Conservation (phyloP, 2,797 vertebrate species). For the Premnoplex brunnescens region DNA sequence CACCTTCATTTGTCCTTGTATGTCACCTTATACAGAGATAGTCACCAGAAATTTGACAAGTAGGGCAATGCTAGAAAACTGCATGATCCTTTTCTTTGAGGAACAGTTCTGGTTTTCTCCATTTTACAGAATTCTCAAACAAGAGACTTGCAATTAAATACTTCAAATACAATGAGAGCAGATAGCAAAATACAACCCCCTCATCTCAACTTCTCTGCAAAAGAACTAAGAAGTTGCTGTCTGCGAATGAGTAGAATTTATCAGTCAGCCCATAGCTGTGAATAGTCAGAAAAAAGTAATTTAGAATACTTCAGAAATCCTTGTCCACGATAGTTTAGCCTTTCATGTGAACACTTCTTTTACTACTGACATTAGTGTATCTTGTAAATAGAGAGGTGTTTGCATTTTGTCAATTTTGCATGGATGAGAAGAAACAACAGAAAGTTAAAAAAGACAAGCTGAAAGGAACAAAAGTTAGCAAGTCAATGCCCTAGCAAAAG, state of each 20-base stretch:
- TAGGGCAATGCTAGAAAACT: background rate
- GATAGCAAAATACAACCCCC: background rate
- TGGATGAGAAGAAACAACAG: background rate
- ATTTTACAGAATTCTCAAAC: background rate
- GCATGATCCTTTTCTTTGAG: background rate
- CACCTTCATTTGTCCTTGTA: background rate
- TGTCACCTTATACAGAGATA: background rate
- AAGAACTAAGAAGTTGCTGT: background rate
- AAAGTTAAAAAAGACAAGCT: background rate
- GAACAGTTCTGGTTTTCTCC: background rate
- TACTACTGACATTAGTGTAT: background rate
- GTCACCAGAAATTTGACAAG: background rate
- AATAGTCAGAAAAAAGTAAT: background rate
- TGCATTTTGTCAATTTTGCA: background rate
- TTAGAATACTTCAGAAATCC: background rate
- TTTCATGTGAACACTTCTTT: background rate
- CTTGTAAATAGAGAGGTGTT: background rate
- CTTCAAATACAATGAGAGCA: background rate
- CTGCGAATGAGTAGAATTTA: background rate
- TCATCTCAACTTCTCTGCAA: background rate
- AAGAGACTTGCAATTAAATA: background rate
- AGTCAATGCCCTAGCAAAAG: background rate
- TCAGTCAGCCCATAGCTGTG: background rate
- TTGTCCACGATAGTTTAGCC: background rate
- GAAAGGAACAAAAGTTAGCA: background rate